phyloP scores from a whole-genome alignment of 1,140 invertebrate genomes.

The Drosophila kohkoa region DNA sequence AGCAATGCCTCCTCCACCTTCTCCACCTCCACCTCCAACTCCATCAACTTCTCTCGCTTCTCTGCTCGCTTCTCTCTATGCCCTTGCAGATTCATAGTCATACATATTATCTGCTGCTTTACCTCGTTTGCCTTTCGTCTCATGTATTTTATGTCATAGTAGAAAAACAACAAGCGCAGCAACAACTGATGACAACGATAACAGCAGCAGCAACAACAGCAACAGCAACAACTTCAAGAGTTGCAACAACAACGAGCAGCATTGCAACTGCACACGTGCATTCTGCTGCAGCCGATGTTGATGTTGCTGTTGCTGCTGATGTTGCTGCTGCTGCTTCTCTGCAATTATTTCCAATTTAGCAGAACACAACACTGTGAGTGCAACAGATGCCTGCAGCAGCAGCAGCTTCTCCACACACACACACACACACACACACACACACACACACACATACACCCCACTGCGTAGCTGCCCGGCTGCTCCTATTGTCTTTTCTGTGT shows the following conservation, averaged over 20 bases:
- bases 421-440: not conserved
- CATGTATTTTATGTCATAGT: slow-evolving; percentile 70
- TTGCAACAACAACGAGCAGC: slow-evolving; percentile 28
- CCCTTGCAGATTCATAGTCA: slow-evolving; percentile 28
- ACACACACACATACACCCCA: not conserved
- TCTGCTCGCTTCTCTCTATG: not conserved
- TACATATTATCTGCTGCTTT: slow-evolving; percentile 30
- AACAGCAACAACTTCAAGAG: slow-evolving; percentile 25
- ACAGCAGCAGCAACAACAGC: slow-evolving; percentile 59
- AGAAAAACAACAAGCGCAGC: slow-evolving; percentile 44
- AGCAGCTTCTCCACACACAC: slow-evolving; percentile 20
- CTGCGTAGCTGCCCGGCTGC: slow-evolving; percentile 26
- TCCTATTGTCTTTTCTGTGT: slow-evolving; percentile 72
- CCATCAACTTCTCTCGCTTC: not conserved
- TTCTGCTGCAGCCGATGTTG: slow-evolving; percentile 26
- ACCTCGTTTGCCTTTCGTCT: slow-evolving; percentile 21
- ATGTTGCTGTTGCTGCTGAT: slow-evolving; percentile 27
- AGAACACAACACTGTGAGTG: slow-evolving; percentile 67
- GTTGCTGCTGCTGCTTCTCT: slow-evolving; percentile 41
- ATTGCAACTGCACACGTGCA: slow-evolving; percentile 74
- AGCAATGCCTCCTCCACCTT: not conserved
- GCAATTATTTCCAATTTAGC: slow-evolving; percentile 83
- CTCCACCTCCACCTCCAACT: slow-evolving; percentile 3
- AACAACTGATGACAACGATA: slow-evolving; percentile 75
- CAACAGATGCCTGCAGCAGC: slow-evolving; percentile 37